Percentiles rank a stretch among this genome's conserved stretches.
These are phyloP conservation scores for Tenualosa ilisha DNA, from an alignment of 2,797 vertebrate species.

Conservation along the genomic window DNA sequence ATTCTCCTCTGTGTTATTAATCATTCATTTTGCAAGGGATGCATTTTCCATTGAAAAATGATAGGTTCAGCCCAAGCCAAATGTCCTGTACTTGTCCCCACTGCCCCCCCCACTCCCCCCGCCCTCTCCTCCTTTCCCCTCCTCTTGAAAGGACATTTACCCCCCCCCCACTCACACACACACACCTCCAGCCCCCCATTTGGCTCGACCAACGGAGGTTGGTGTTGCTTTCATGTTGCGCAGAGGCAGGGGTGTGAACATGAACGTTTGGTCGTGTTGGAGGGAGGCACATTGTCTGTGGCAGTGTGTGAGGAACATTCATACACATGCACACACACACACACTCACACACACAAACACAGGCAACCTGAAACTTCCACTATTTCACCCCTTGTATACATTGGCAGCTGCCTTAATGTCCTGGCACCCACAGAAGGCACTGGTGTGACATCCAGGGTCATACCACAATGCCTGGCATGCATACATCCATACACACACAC, in stretches of 20 bases:
- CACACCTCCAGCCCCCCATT: not conserved
- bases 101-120: not conserved
- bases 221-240: not conserved
- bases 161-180: not conserved
- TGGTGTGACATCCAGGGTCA: not conserved
- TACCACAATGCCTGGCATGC: not conserved
- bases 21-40: not conserved
- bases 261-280: not conserved
- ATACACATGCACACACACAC: not conserved
- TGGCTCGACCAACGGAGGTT: not conserved
- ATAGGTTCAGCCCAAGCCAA: not conserved
- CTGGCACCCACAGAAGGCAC: not conserved
- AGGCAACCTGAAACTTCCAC: not conserved
- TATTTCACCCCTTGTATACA: not conserved
- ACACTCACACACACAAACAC: not conserved
- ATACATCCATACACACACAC: not conserved
- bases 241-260: constrained; percentile 11
- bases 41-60: constrained; percentile 18
- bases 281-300: not conserved
- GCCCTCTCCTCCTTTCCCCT: not conserved
- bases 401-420: not conserved
- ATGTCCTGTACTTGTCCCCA: not conserved
- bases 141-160: not conserved
- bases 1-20: not conserved
- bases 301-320: not conserved